phyloP scores from a whole-genome alignment of 1,140 invertebrate species.

The Lordiphosa stackelbergi region DNA sequence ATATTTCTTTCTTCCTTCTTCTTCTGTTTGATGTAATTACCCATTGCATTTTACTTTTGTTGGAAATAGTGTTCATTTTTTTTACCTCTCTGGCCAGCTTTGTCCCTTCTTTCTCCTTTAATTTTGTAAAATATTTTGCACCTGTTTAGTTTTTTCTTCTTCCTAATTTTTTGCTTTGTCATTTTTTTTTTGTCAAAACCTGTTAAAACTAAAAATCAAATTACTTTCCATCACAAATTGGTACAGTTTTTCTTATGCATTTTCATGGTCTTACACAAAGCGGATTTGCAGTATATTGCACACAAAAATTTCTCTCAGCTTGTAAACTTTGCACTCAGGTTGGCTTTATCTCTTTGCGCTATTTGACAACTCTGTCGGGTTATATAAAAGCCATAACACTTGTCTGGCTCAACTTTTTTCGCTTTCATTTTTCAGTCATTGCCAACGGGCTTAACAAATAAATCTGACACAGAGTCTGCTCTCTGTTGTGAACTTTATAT shows the following conservation, averaged over 20 bases:
- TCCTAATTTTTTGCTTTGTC: not conserved
- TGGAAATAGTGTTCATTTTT: too few species aligned
- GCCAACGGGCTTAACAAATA: slow-evolving; percentile 49
- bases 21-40: too few species aligned
- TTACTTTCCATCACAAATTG: not conserved
- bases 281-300: slow-evolving; percentile 28
- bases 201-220: slow-evolving; percentile 1
- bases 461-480: slow-evolving; percentile 51
- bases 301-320: not conserved
- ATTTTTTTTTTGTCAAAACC: too few species aligned
- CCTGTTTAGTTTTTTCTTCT: too few species aligned
- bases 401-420: slow-evolving; percentile 30
- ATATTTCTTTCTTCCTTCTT: too few species aligned
- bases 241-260: not conserved
- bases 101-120: too few species aligned
- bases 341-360: slow-evolving; percentile 25
- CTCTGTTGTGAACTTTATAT: not conserved
- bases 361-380: slow-evolving; percentile 52
- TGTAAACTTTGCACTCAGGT: slow-evolving; percentile 7
- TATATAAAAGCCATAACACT: slow-evolving; percentile 21
- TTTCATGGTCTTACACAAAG: slow-evolving; percentile 22
- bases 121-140: too few species aligned
- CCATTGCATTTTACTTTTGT: too few species aligned
- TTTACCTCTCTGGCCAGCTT: too few species aligned
- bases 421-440: slow-evolving; percentile 44